A percentile compares a stretch with the other conserved stretches of the same genome.
Evolutionary conservation across 2,797 vertebrate species (phyloP).

Genomic region (Sylvia borin): DNA sequence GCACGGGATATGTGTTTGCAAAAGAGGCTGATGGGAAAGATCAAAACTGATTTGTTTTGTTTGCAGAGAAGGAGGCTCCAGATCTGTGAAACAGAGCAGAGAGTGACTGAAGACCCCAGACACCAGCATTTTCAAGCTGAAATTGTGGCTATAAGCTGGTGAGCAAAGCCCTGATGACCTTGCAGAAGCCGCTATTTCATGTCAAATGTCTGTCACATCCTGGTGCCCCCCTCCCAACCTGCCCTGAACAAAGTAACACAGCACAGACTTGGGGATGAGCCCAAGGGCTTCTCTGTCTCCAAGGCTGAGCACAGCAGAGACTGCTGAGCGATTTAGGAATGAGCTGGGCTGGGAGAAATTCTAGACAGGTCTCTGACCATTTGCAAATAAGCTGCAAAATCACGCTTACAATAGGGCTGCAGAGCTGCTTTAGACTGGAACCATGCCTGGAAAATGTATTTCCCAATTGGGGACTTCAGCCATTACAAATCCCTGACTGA

Average conservation of each 20-base stretch:
- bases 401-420: slow-evolving; percentile 54
- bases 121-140: neutral
- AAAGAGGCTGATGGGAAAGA: slow-evolving; percentile 43
- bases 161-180: neutral
- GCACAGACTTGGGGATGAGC: neutral
- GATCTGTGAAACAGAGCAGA: neutral
- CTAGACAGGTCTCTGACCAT: slow-evolving; percentile 38
- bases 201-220: neutral
- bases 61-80: slow-evolving; percentile 1
- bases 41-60: slow-evolving; percentile 39
- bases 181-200: neutral
- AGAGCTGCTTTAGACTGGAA: slow-evolving; percentile 62
- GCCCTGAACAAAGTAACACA: neutral
- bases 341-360: neutral
- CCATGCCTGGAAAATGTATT: slow-evolving; percentile 51
- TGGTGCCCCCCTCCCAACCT: neutral
- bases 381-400: slow-evolving; percentile 69
- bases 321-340: neutral
- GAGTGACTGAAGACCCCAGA: neutral
- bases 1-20: neutral
- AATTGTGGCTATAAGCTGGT: neutral
- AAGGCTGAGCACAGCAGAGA: neutral
- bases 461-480: slow-evolving; percentile 57
- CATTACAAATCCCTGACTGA: slow-evolving; percentile 18
- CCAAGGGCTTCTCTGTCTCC: neutral